Base-by-base conservation (phyloP, 2,797 vertebrate species). In the Sebastolobus altivelis region DNA sequence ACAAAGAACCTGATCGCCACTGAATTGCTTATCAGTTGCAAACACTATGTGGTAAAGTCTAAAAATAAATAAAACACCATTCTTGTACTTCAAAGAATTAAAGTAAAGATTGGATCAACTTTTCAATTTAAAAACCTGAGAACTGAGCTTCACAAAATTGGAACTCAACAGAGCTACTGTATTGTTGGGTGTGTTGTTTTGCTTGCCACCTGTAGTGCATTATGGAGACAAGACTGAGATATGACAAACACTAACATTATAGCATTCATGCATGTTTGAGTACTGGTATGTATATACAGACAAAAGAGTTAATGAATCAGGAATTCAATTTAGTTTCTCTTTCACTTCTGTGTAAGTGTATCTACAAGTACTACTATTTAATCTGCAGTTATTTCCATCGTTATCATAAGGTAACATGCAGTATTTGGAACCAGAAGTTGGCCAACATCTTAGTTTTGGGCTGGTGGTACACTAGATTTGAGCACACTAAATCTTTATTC, bases 361-460 rank as follows among this genome's bases (percentile, higher is more conserved):
- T 60, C 67, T 69, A 22, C 3, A 69, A 56, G 12, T 38, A n/a
- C 37, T 1, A 31, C 2, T 10, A 22, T 58, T 33, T 59, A 33
- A 72, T 62, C 20, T 79, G n/a, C 54, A 84, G 60, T 67, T 63
- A 62, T 70, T 63, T 66, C 43, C 43, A 65, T 80, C 27, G 37
- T 29, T 61, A 31, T 77, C 3, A 81, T 29, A 31, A 74, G 31
- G 49, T 72, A 65, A 82, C 81, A 86, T 92, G 90, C 77, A 75
- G 70, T 60, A 81, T 58, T 75, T 75, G 18, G 59, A 76, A 88
- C 62, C 82, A 83, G 22, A 89, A 82, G 79, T 88, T 85, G 80
- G 84, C 88, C 89, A 88, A 77, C 79, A 91, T 87, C 85, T 60
- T 63, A 27, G 12, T 70, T 79, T 77, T n/a, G 25, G 8, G 43